phyloP scores from a whole-genome alignment of 2,113 vertebrate genomes.

The Symphodus melops region DNA sequence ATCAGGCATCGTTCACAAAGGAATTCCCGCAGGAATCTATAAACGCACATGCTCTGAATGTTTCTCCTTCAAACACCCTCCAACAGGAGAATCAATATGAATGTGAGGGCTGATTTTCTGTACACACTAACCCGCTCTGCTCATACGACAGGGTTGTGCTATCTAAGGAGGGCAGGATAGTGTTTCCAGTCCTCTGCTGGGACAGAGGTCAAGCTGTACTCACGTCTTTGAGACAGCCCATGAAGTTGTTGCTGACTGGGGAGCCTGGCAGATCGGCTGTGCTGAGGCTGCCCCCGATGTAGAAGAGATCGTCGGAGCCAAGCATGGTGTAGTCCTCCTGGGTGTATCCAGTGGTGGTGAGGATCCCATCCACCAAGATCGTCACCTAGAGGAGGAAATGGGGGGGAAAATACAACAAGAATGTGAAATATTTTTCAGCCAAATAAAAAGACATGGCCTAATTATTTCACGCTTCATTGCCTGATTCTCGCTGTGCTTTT shows the following conservation, averaged over 20 bases:
- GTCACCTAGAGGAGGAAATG: conserved; percentile 82
- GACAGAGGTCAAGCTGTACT: conserved; percentile 75
- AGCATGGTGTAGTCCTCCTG: conserved; percentile 96
- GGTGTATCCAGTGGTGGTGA: conserved; percentile 92
- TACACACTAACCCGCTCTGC: conserved; percentile 37
- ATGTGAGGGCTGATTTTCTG: conserved; percentile 55
- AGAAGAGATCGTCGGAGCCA: conserved; percentile 95
- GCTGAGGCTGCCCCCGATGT: conserved; percentile 93
- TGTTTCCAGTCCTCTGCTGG: conserved; percentile 50
- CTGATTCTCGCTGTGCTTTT: conserved; percentile 60
- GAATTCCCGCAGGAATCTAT: conserved; percentile 58
- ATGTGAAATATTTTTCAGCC: conserved; percentile 51
- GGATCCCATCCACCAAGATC: conserved; percentile 92
- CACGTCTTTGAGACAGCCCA: conserved; percentile 95
- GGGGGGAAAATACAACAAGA: not conserved
- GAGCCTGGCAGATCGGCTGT: conserved; percentile 94
- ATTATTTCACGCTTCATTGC: conserved; percentile 69
- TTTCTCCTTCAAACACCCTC: conserved; percentile 74
- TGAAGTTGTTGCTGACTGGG: conserved; percentile 96
- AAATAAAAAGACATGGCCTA: conserved; percentile 54
- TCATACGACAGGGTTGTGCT: conserved; percentile 37
- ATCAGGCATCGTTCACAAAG: conserved; percentile 43
- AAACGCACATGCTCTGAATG: conserved; percentile 53
- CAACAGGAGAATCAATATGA: conserved; percentile 60
- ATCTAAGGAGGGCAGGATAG: conserved; percentile 46